phyloP scores from a whole-genome alignment of 1,140 invertebrate species.

The Brachystomella parvula region DNA sequence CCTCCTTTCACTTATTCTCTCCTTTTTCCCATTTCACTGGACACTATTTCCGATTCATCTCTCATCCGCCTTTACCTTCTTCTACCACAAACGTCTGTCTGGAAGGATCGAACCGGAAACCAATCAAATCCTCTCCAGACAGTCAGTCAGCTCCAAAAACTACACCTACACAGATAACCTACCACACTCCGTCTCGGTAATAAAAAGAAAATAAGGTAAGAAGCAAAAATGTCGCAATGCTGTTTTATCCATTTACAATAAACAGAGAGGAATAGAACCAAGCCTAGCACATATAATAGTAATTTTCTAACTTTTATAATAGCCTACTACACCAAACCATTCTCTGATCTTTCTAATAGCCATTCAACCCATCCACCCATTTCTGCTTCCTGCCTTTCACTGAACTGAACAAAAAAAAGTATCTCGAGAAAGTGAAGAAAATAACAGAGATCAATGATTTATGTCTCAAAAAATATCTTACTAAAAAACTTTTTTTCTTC shows the following conservation, averaged over 20 bases:
- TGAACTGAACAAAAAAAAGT: background rate
- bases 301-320: background rate
- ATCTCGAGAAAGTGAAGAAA: background rate
- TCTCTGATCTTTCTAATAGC: background rate
- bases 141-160: background rate
- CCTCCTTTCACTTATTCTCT: background rate
- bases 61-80: no score
- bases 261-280: slow-evolving; percentile 9
- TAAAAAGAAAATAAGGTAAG: background rate
- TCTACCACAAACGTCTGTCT: background rate
- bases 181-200: no score
- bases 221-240: slow-evolving; percentile 4
- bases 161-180: background rate
- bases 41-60: background rate
- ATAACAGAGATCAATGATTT: slow-evolving; percentile 25
- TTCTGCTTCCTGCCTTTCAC: background rate
- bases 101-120: slow-evolving; percentile 3
- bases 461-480: slow-evolving; percentile 28
- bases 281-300: background rate
- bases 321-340: background rate
- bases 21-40: background rate
- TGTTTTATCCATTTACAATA: slow-evolving; percentile 2
- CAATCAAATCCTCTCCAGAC: slow-evolving; percentile 1
- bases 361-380: background rate
- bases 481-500: slow-evolving; percentile 12